Base-by-base conservation (phyloP, 2,113 vertebrate genomes). In the Pagrus major region DNA sequence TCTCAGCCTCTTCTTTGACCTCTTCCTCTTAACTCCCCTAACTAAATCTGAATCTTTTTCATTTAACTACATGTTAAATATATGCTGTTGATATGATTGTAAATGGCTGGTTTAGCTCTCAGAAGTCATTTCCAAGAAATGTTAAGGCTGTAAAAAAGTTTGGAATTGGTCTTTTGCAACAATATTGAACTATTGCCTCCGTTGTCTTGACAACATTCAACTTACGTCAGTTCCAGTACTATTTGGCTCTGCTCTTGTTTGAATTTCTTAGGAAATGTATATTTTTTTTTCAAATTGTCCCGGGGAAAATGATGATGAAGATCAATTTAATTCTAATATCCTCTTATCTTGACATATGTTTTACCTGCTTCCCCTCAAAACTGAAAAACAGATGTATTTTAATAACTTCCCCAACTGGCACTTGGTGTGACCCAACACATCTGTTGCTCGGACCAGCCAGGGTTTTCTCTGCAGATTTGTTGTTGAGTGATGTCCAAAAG, bases 391-490 rank as follows among this genome's bases (percentile, higher is more conserved):
- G 6, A 20, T 71, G 4, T 35, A 2, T 44, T 73, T 78, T 21
- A 33, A 59, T 18, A 41, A 37, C 39, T 64, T 51, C 71, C 14
- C 6, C 15, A 27, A 8, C n/a, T 65, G 47, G 41, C 31, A 20
- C n/a, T 27, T 12, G 47, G 47, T 20, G 33, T 73, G 59, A 67
- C 3, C 23, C 4, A 16, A 31, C 20, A 29, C 80, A 78, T 65
- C 77, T 81, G 80, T 16, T 73, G 23, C 0, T 70, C 0, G 0
- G 15, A 64, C 7, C 33, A 33, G 23, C 52, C 78, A 76, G 20
- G 20, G 74, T 54, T 2, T 1, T 7, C 12, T 65, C 15, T 25
- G 1, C n/a, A 20, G 49, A 46, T 51, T 39, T 72, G 46, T 69
- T 59, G 2, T 51, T 1, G 7, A 60, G 51, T 47, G 9, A 33